Percentiles rank a stretch among this genome's conserved stretches.
Conservation (phyloP, 2,888 invertebrate species). For the Chrysolina haemoptera region DNA sequence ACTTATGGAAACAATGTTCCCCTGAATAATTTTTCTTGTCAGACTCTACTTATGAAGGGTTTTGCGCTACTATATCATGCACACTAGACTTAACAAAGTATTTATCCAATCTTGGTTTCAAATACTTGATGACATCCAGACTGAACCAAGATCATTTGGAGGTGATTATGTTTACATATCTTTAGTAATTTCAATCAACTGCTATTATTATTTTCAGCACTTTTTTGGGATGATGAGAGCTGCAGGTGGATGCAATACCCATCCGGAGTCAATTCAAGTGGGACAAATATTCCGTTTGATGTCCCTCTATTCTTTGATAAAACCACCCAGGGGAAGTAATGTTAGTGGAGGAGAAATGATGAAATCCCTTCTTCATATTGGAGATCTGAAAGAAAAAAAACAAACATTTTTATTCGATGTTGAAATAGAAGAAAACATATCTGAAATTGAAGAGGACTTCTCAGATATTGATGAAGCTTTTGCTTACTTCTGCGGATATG, state of each 20-base stretch:
- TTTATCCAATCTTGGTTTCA: neutral
- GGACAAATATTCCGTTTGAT: neutral
- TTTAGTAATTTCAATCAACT: neutral
- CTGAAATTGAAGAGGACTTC: constrained; percentile 13
- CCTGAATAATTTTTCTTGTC: neutral
- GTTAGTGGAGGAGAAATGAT: no score
- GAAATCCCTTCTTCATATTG: no score
- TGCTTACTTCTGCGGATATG: constrained; percentile 19
- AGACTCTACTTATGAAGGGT: constrained; percentile 2
- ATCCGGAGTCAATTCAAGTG: neutral
- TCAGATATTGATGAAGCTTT: constrained; percentile 17
- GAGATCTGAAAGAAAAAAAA: constrained; percentile 15
- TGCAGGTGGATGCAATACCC: neutral
- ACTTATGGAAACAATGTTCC: constrained; percentile 11
- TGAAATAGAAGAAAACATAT: constrained; percentile 7
- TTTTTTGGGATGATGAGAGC: constrained; percentile 4
- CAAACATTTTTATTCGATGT: constrained; percentile 5
- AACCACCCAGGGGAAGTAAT: no score
- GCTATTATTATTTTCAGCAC: neutral
- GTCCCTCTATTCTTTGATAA: neutral
- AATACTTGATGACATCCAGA: constrained; percentile 4
- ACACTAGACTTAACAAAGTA: neutral
- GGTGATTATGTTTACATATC: constrained; percentile 4
- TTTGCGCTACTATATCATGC: constrained; percentile 2
- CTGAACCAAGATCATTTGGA: constrained; percentile 13